These are phyloP conservation scores for Mareca penelope DNA, from an alignment of 2,797 vertebrate species.

Conservation along the genomic window DNA sequence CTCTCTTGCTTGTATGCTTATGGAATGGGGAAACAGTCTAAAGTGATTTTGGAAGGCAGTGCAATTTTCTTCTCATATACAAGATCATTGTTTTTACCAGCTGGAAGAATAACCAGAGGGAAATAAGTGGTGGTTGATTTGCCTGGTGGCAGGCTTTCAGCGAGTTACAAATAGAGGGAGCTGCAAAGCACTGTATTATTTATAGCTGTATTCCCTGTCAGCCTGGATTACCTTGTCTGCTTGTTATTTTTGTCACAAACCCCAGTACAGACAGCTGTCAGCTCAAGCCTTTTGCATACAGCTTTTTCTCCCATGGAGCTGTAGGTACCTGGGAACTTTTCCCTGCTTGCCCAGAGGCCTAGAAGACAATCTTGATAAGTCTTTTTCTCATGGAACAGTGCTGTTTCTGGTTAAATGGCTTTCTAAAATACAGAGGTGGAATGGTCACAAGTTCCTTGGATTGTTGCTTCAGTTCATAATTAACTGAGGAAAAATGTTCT, in stretches of 20 bases:
- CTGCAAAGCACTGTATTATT: background rate
- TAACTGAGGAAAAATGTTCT: background rate
- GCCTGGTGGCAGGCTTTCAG: background rate
- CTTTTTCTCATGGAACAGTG: background rate
- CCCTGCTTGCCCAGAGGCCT: background rate
- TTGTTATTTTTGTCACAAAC: background rate
- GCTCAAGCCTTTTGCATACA: background rate
- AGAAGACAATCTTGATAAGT: accelerated
- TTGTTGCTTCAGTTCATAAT: background rate
- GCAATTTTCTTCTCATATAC: background rate
- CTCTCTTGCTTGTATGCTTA: background rate
- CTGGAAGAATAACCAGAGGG: background rate
- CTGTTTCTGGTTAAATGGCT: background rate
- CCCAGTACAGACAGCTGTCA: background rate
- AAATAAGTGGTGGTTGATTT: background rate
- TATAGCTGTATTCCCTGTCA: background rate
- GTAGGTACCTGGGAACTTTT: background rate
- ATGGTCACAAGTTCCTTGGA: background rate
- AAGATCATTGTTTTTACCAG: background rate
- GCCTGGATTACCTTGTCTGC: background rate
- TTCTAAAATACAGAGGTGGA: background rate
- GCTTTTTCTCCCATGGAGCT: background rate
- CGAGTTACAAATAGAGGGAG: background rate
- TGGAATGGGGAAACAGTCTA: background rate
- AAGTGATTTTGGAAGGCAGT: background rate